Evolutionary conservation across 35 echinoderm and acorn worm genomes (phyloP), one percentile per base, ranked within the genome.

Genomic region (Apostichopus californicus): DNA sequence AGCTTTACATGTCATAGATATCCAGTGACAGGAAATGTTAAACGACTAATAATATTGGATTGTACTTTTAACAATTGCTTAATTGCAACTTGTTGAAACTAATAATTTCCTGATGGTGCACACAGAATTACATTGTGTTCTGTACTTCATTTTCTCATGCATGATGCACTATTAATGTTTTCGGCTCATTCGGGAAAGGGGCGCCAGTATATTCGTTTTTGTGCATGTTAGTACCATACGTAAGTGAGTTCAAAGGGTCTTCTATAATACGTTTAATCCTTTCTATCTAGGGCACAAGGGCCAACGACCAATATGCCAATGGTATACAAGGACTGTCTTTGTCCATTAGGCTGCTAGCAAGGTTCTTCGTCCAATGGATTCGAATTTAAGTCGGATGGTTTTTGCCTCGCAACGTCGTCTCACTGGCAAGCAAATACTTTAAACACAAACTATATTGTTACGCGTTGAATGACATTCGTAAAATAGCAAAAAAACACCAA

Each of bases 31-130:
- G 64, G 64, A 68, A 68, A 68, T 68, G 64, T 68, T 68, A 68
- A 68, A 68, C 64, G 64, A 68, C 64, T 14, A 68, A 68, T 68
- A 83, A 46, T 46, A 46, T 34, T 83, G 46, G 80, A 53, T 55
- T 83, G 80, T 83, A 83, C 80, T 83, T 83, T 83, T 83, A 56
- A 83, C 80, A 55, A 83, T 83, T 83, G 2, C 55, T 46, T 17
- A 83, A 83, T 83, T 83, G 46, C 80, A 83, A 56, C 80, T 12
- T 14, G 55, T 83, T 56, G 18, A 53, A 56, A 55, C 17, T 56
- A 56, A 83, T 56, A 83, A 55, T 56, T 83, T 83, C 80, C 80
- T 83, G 80, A 46, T 68, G 9, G 8, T 68, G 64, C 64, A 11
- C 11, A 18, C 64, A 68, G 64, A 46, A 46, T 46, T 46, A 46